Percentiles rank a stretch among this genome's conserved stretches.
Conservation (phyloP, 2,888 invertebrate genomes). For the Penaeus monodon region DNA sequence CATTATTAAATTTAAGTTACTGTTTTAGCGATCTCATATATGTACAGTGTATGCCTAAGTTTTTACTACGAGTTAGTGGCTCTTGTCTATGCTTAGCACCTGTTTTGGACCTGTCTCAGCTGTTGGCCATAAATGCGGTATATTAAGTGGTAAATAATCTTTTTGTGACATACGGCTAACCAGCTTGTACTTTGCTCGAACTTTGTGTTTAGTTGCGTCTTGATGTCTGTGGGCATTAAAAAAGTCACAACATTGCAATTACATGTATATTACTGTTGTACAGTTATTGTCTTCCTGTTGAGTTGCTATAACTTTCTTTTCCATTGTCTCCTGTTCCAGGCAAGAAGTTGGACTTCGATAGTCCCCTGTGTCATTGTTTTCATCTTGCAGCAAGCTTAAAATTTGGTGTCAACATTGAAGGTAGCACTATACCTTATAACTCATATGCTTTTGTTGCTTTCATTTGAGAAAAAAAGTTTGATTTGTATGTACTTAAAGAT, state of each 20-base stretch:
- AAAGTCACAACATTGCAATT: constrained; percentile 4
- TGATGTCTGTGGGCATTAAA: constrained; percentile 16
- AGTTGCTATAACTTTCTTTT: no score
- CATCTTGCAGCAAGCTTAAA: no score
- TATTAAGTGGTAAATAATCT: constrained; percentile 8
- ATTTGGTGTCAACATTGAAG: no score
- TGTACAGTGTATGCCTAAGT: constrained; percentile 56
- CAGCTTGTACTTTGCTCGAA: constrained; percentile 14
- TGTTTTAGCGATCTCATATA: constrained; percentile 58
- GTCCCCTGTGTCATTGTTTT: no score
- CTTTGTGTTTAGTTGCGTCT: background rate
- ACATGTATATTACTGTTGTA: no score
- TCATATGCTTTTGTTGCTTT: constrained; percentile 36
- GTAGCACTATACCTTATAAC: constrained; percentile 2
- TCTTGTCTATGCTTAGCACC: constrained; percentile 45
- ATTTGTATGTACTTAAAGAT: constrained; percentile 47
- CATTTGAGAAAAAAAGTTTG: constrained; percentile 22
- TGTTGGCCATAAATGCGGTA: constrained; percentile 13
- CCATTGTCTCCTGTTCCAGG: no score
- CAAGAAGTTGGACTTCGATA: no score
- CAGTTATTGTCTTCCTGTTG: no score
- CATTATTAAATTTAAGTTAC: constrained; percentile 60
- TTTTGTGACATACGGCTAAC: background rate
- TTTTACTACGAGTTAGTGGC: constrained; percentile 52
- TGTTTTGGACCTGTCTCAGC: constrained; percentile 35